Evolutionary conservation across 1,140 invertebrate species (phyloP), one percentile per base, ranked within the genome.

Genomic region (Phortica variegata): DNA sequence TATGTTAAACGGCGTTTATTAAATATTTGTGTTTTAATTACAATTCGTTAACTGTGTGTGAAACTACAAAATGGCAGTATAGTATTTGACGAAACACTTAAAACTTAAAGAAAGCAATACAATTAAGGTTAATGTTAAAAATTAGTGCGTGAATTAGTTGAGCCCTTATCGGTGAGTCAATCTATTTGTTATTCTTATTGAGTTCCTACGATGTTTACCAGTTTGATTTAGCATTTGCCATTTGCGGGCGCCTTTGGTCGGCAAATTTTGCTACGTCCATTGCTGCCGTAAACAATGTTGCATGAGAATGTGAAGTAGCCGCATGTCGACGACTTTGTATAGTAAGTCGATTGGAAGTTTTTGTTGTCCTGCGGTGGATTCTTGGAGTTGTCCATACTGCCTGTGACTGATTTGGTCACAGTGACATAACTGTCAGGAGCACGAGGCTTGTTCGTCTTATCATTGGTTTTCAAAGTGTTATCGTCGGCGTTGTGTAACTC

Each of bases 291-390:
- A 3, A 88, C 86, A 56, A 87, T 82, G 26, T 88, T 88, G 60
- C 88, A 91, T 0, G 87, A 86, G 66, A 91, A 90, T 3, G 88
- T 90, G 54, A 90, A 90, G 60, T 90, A 90, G 21, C 89, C 89
- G 73, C 88, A 91, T 0, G 86, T 89, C 2, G 88, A 90, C 12
- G 87, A 89, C 69, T 91, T 90, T 0, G 87, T 89, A 49, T 89
- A 91, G 75, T 90, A 90, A 15, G 88, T 85, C 49, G 85, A 85
- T n/a, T 84, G 80, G 61, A 82, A 81, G 73, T 85, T 84, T 66
- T 84, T 85, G 40, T 82, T 79, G 36, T 84, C 83, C 49, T 77
- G 77, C 1, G 73, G 63, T 29, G 79, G 57, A 48, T 77, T 78
- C 52, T 80, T 80, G 42, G 75, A 79, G 52, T 82, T 80, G 41